Evolutionary conservation across 2,113 vertebrate genomes (phyloP).

Genomic region (Pseudonaja textilis): DNA sequence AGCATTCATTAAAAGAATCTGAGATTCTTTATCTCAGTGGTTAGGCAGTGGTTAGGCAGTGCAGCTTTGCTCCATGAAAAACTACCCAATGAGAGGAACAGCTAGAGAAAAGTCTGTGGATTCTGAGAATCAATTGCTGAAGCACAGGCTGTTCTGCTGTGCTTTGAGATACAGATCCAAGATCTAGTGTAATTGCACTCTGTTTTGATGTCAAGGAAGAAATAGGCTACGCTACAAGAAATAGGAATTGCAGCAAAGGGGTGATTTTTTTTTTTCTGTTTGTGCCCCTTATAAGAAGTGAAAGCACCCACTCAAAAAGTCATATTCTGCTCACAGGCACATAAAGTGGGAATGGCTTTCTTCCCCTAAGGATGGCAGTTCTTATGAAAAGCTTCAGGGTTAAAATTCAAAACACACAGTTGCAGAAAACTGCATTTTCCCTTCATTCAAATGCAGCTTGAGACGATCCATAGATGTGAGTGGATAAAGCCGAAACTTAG

Average conservation of each 20-base stretch:
- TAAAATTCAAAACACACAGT: not conserved
- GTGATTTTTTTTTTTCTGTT: not conserved
- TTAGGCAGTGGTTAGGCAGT: not conserved
- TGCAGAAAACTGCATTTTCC: not conserved
- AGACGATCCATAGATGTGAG: not conserved
- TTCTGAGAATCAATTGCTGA: not conserved
- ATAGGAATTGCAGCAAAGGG: not conserved
- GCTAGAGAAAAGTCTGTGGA: not conserved
- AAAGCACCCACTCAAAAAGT: not conserved
- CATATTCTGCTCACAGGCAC: not conserved
- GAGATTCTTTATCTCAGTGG: too few relatives aligned
- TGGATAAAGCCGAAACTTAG: not conserved
- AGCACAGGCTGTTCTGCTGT: not conserved
- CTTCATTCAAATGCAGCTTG: not conserved
- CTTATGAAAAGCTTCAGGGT: not conserved
- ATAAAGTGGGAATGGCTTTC: not conserved
- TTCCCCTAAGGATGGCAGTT: not conserved
- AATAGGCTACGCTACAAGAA: not conserved
- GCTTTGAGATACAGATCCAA: not conserved
- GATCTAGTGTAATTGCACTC: not conserved
- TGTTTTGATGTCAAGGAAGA: not conserved
- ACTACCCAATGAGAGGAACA: not conserved
- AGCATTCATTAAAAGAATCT: slow-evolving; percentile 1
- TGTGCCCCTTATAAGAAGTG: not conserved
- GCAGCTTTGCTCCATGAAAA: not conserved